Percentiles rank a stretch among this genome's conserved stretches.
Evolutionary conservation across 2,797 vertebrate genomes (phyloP).

Genomic region (Echiichthys vipera): DNA sequence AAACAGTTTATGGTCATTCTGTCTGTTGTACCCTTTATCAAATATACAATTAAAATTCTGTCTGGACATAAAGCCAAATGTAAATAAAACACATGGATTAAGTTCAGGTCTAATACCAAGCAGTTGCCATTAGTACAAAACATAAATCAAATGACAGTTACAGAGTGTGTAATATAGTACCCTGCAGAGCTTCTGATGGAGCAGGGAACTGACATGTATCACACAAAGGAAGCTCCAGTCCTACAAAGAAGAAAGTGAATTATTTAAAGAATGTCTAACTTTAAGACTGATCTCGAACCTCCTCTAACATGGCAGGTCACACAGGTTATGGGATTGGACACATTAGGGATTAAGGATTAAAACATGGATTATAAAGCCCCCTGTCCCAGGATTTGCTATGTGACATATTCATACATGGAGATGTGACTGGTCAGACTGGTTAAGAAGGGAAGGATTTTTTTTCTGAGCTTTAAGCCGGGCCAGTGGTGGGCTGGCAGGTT

Average conservation of each 20-base stretch:
- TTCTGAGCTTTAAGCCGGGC: conserved; percentile 60
- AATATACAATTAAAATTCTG: too few relatives aligned
- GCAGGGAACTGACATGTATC: conserved; percentile 3
- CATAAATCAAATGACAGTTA: background rate
- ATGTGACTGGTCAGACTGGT: conserved; percentile 73
- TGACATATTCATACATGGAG: conserved; percentile 72
- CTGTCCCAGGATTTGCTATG: conserved; percentile 57
- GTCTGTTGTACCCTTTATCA: background rate
- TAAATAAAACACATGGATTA: background rate
- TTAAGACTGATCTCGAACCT: conserved; percentile 63
- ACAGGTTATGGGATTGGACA: conserved; percentile 74
- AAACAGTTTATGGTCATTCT: background rate
- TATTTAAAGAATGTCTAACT: conserved; percentile 49
- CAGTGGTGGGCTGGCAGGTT: conserved; percentile 50
- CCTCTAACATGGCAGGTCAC: conserved; percentile 66
- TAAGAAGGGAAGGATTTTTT: conserved; percentile 63
- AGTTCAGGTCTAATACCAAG: background rate
- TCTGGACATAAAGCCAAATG: background rate
- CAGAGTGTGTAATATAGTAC: background rate
- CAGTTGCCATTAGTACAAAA: background rate
- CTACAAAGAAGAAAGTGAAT: conserved; percentile 36
- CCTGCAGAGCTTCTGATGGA: background rate
- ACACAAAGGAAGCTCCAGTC: conserved; percentile 36
- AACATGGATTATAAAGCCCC: conserved; percentile 69
- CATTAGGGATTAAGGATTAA: conserved; percentile 77